Conservation (phyloP, 2,113 vertebrate genomes). For the Beaufortia kweichowensis region DNA sequence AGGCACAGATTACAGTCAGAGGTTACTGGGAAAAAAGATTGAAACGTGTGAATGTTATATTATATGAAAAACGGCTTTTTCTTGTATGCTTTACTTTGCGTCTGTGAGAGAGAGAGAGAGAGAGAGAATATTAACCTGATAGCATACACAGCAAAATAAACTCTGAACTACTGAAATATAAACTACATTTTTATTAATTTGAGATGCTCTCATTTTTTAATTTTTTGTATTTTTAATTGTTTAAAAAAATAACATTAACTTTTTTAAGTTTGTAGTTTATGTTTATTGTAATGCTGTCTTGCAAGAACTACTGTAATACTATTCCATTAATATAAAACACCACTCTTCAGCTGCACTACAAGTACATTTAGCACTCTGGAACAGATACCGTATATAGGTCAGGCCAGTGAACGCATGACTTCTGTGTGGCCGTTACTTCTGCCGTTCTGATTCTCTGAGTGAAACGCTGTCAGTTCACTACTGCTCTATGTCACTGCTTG, state of each 20-base stretch:
- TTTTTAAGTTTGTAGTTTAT: too few species aligned
- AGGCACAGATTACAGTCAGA: slow-evolving; percentile 13
- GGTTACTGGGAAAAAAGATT: slow-evolving; percentile 6
- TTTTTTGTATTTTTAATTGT: too few species aligned
- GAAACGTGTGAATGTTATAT: slow-evolving; percentile 3
- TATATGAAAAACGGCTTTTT: neutral
- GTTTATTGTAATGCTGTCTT: too few species aligned
- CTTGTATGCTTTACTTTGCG: neutral
- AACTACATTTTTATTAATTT: too few species aligned
- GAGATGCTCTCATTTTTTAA: too few species aligned
- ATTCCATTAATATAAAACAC: too few species aligned
- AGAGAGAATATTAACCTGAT: too few species aligned
- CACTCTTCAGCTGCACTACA: neutral
- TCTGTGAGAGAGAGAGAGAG: too few species aligned
- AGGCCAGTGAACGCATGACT: neutral
- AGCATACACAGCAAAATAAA: too few species aligned
- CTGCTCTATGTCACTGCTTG: neutral
- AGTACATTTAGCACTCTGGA: neutral
- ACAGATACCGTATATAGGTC: neutral
- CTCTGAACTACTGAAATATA: too few species aligned
- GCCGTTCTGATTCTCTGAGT: neutral
- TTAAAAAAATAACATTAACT: too few species aligned
- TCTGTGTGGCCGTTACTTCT: slow-evolving; percentile 29
- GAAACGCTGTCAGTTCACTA: neutral
- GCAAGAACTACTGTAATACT: too few species aligned